A percentile compares a stretch with the other conserved stretches of the same genome.
Evolutionary conservation across 2,113 vertebrate genomes (phyloP).

Genomic region (Neopipo cinnamomea): DNA sequence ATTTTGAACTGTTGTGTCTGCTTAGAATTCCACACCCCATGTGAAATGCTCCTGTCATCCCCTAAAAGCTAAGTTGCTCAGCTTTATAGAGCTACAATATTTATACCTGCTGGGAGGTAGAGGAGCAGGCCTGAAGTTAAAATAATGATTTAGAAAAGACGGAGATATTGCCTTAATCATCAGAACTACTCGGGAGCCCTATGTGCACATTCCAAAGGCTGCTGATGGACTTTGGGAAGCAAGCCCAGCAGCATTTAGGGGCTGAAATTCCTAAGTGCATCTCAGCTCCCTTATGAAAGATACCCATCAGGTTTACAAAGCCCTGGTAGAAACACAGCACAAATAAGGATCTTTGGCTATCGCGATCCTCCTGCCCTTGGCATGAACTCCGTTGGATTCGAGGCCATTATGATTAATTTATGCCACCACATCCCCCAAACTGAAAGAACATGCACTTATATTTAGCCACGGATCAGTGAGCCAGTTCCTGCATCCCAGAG

Average conservation of each 20-base stretch:
- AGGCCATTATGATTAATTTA: neutral
- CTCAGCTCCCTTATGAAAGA: neutral
- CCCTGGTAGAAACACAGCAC: neutral
- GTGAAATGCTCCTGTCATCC: neutral
- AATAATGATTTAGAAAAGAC: neutral
- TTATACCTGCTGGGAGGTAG: neutral
- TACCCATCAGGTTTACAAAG: neutral
- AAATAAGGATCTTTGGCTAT: neutral
- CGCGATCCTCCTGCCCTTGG: neutral
- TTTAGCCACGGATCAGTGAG: neutral
- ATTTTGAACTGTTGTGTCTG: neutral
- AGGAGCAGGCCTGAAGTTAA: neutral
- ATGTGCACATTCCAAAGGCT: neutral
- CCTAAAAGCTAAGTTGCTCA: neutral
- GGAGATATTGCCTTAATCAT: slow-evolving; percentile 1
- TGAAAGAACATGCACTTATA: neutral
- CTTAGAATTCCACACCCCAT: neutral
- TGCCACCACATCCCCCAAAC: neutral
- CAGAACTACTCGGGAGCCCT: neutral
- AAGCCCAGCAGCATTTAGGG: neutral
- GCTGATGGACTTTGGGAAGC: slow-evolving; percentile 7
- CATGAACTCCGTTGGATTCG: neutral
- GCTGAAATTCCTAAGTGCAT: neutral
- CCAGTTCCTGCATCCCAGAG: neutral
- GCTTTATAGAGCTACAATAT: neutral